Conservation (phyloP, 1,140 invertebrate species). For the Drosophila virilis region DNA sequence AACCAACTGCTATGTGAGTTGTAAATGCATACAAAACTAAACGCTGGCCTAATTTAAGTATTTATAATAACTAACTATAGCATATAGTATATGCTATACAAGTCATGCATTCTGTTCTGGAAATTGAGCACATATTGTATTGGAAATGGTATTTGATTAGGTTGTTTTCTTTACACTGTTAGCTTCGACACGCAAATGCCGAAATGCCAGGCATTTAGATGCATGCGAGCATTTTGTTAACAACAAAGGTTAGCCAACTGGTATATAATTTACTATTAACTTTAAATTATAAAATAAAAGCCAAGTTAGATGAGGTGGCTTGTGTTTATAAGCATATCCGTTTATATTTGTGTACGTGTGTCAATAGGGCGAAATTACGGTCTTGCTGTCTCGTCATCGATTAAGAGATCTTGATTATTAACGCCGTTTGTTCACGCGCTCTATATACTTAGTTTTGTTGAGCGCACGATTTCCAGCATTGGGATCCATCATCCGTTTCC, state of each 20-base stretch:
- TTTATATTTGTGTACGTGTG: conserved; percentile 1
- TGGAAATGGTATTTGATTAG: conserved; percentile 16
- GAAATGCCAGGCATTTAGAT: conserved; percentile 8
- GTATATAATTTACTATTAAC: conserved; percentile 1
- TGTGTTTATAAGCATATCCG: not conserved
- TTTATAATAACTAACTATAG: conserved; percentile 18
- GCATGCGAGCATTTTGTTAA: conserved; percentile 26
- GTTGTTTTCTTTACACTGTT: conserved; percentile 1
- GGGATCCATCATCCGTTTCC: conserved; percentile 97
- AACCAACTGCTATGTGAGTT: not conserved
- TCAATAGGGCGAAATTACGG: not conserved
- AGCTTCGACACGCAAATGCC: conserved; percentile 10
- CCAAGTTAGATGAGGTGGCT: not conserved
- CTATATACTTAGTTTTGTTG: conserved; percentile 97
- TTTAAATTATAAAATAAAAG: conserved; percentile 8
- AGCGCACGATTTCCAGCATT: conserved; percentile 94
- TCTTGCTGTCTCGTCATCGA: not conserved
- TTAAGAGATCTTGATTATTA: conserved; percentile 14
- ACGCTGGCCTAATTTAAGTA: not conserved
- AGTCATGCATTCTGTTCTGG: conserved; percentile 2
- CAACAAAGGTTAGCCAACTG: conserved; percentile 7
- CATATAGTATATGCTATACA: conserved; percentile 1
- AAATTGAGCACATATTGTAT: conserved; percentile 23
- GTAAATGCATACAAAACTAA: conserved; percentile 29
- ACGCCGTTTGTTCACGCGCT: conserved; percentile 84